Evolutionary conservation across 2,888 invertebrate species (phyloP), one percentile per base, ranked within the genome.

Genomic region (Leptopilina syphax): DNA sequence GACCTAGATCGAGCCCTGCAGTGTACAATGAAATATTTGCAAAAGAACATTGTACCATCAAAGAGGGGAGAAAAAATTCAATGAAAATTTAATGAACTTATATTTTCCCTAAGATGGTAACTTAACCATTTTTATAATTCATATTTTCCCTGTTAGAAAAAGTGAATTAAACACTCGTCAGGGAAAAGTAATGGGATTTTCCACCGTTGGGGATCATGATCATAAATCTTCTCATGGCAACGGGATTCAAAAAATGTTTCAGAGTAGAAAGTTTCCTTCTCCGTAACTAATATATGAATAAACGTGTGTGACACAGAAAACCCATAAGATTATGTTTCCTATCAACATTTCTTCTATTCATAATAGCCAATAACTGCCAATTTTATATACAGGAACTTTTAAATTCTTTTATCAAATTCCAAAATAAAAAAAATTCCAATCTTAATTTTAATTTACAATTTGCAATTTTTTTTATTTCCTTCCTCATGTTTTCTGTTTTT

Each of bases 161-260:
- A 68, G 24, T 24, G 10, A 50, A 50, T 68, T 68, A 24, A 68
- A 34, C 1, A 24, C 1, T 50, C 47, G 10, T 9, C 18, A 68
- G 12, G 8, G 5, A 68, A 68, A 50, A 50, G 68, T 50, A 50
- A 68, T 68, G 50, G 68, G 24, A 68, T 50, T 68, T 68, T 68
- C 50, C 24, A 7, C 41, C 44, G 67, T 2, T 4, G 10, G 18
- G 47, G 18, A 67, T 67, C 68, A 24, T 41, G 50, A 68, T 50
- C 7, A 27, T 50, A 68, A 50, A 68, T 50, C 27, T 68, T 24
- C 10, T 41, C 18, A 5, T 50, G 10, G 68, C 50, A 68, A 50
- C 47, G 68, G 50, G 68, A 68, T 50, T 50, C 47, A 68, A 68
- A 68, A 50, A 68, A 68, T 68, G 50, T 68, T 68, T 68, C 24